phyloP scores from a whole-genome alignment of 2,888 invertebrate genomes.

The Sphaeridia pumilis region DNA sequence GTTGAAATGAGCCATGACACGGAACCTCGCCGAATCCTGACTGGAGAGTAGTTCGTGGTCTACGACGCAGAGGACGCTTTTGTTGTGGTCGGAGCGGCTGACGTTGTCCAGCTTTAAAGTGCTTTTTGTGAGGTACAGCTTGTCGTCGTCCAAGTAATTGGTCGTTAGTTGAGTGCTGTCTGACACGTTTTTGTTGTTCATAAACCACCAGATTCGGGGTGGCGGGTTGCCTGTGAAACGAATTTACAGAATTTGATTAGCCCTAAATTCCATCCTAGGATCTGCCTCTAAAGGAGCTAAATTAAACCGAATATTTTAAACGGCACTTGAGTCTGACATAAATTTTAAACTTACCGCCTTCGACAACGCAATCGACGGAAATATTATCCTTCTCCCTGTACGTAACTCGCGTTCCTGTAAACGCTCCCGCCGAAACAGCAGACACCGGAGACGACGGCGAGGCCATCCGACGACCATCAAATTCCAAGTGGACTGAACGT shows the following conservation, averaged over 20 bases:
- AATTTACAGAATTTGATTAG: too few species aligned
- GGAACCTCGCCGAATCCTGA: slow-evolving; percentile 25
- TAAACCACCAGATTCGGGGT: slow-evolving; percentile 33
- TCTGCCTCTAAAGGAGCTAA: background rate
- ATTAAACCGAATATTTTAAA: background rate
- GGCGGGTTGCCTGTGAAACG: slow-evolving; percentile 19
- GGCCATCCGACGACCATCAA: slow-evolving; percentile 51
- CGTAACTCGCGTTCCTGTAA: slow-evolving; percentile 29
- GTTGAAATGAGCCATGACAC: slow-evolving; percentile 46
- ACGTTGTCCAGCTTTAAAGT: slow-evolving; percentile 60
- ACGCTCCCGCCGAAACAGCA: slow-evolving; percentile 18
- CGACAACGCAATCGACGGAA: slow-evolving; percentile 35
- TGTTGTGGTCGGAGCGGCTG: slow-evolving; percentile 73
- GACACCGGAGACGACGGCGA: slow-evolving; percentile 25
- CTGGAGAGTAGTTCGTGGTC: slow-evolving; percentile 53
- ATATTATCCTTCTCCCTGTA: slow-evolving; percentile 36
- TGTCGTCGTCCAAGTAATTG: slow-evolving; percentile 34
- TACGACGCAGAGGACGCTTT: slow-evolving; percentile 68
- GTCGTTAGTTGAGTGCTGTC: slow-evolving; percentile 29
- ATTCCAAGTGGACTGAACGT: slow-evolving; percentile 69
- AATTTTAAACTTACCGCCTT: slow-evolving; percentile 27
- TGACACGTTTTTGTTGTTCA: slow-evolving; percentile 31
- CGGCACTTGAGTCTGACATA: background rate
- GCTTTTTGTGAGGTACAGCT: slow-evolving; percentile 41
- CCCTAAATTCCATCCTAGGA: background rate